A percentile compares a stretch with the other conserved stretches of the same genome.
phyloP scores from a whole-genome alignment of 2,888 invertebrate species.

The Leptarthrus brevirostris region DNA sequence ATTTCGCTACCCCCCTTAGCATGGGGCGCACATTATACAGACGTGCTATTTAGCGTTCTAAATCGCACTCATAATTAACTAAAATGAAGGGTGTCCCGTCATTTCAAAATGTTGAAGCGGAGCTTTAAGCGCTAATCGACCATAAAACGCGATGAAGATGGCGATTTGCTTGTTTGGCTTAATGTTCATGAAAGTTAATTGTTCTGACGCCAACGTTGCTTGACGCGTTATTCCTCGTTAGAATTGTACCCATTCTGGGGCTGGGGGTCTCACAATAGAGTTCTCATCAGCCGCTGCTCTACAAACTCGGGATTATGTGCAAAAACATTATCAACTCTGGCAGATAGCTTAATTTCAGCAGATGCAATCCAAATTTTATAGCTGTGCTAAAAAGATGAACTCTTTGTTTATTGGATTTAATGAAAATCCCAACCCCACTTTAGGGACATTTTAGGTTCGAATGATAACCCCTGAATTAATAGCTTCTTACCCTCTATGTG shows the following conservation, averaged over 20 bases:
- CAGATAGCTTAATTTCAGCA: background rate
- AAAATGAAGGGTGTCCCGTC: constrained; percentile 31
- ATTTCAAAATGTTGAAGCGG: constrained; percentile 33
- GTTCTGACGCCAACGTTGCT: constrained; percentile 28
- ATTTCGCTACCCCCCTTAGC: background rate
- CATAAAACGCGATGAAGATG: constrained; percentile 50
- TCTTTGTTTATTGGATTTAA: constrained; percentile 53
- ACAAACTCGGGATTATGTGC: constrained; percentile 9
- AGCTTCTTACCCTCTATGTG: constrained; percentile 1
- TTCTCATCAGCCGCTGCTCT: background rate
- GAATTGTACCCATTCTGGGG: constrained; percentile 15
- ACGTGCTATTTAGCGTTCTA: constrained; percentile 28
- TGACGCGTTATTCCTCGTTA: constrained; percentile 42
- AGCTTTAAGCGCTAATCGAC: constrained; percentile 52
- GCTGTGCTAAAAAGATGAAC: constrained; percentile 50
- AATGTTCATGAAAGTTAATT: constrained; percentile 52
- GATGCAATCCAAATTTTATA: constrained; percentile 50
- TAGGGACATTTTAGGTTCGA: background rate
- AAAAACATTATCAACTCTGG: background rate
- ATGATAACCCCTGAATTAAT: constrained; percentile 5
- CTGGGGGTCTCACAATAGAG: background rate
- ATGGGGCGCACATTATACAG: background rate
- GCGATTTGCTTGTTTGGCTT: constrained; percentile 41
- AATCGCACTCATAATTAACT: constrained; percentile 35
- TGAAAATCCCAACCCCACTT: constrained; percentile 43